Evolutionary conservation across 1,140 invertebrate genomes (phyloP), one percentile per base, ranked within the genome.

Genomic region (Tetramorium simillimum): DNA sequence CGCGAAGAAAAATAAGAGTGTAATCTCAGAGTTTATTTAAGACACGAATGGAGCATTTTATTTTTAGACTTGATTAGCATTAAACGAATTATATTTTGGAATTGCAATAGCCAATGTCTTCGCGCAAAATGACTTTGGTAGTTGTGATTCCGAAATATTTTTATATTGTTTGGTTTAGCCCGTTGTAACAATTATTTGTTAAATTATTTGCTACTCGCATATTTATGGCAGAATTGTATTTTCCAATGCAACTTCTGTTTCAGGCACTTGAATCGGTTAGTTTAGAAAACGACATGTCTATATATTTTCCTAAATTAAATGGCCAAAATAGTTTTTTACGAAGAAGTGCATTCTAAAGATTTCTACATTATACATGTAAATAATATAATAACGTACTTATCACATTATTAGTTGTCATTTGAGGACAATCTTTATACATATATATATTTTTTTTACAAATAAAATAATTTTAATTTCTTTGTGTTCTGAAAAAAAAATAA

Each of bases 1-100:
- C 37, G 5, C 12, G 10, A 73, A 33, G 4, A 56, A 75, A 56
- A 53, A 37, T 63, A 78, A 62, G 37, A 56, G 6, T 14, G n/a
- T 77, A 77, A 63, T 62, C 40, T 49, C 37, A 28, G 6, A 77
- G 7, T 76, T 56, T 58, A 76, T 46, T 14, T 16, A 14, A 24
- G 16, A 58, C 7, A 62, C 40, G 33, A 77, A 62, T 18, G 21
- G 12, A 77, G 24, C 40, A 46, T 75, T 4, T 65, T 65, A 4
- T 7, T 12, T 65, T 62, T 77, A 51, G 3, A 21, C 12, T 76
- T 62, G 33, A 40, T 56, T 37, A 4, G 14, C 16, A 58, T 40
- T 18, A 10, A 12, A 53, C 10, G 4, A 60, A 60, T 43, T 43
- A 43, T 43, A 28, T 76, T 37, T 76, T 21, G n/a, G 2, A 76